Base-by-base conservation (phyloP, 2,113 vertebrate genomes). In the Onychorhynchus coronatus region DNA sequence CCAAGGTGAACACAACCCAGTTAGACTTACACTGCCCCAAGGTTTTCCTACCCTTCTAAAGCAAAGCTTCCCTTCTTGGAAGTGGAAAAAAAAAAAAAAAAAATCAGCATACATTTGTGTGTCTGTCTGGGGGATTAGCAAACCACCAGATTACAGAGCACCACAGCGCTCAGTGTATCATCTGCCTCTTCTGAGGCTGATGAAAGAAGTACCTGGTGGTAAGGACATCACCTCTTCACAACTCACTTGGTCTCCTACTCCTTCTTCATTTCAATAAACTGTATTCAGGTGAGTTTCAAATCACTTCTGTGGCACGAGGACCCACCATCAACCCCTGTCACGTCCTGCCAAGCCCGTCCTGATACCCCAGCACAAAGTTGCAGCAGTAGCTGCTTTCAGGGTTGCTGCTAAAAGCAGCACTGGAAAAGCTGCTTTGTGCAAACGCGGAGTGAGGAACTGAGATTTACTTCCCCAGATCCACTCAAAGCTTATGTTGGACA, bases 361-460 rank as follows among this genome's bases (percentile, higher is more conserved):
- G 49, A 39, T 13, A 56, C 5, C 30, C 23, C 39, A 88, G 44
- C 47, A 53, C 19, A n/a, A 66, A 22, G 10, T 41, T 49, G 30
- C 21, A 13, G 12, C n/a, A 28, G 35, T 0, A 72, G 63, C 0
- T 20, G 21, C 46, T 46, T 47, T 41, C 56, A 52, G 37, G 24
- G 7, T 3, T 50, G 16, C 39, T n/a, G 16, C 46, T 44, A 16
- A 88, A 77, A 81, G 68, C 9, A 67, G 47, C 1, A 0, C 52
- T 88, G 56, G 24, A 67, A 85, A 72, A 85, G 47, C 35, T 83
- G 19, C 37, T 41, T 37, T 1, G 2, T 28, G 44, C 9, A 61
- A 77, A 21, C 7, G 6, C 0, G 0, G 31, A 23, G 22, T 7
- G 23, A 86, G 55, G 31, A 94, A 65, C 1, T 8, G 21, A 67